A percentile compares a stretch with the other conserved stretches of the same genome.
Conservation (phyloP, 2,113 vertebrate genomes). For the Paracanthobrama guichenoti region DNA sequence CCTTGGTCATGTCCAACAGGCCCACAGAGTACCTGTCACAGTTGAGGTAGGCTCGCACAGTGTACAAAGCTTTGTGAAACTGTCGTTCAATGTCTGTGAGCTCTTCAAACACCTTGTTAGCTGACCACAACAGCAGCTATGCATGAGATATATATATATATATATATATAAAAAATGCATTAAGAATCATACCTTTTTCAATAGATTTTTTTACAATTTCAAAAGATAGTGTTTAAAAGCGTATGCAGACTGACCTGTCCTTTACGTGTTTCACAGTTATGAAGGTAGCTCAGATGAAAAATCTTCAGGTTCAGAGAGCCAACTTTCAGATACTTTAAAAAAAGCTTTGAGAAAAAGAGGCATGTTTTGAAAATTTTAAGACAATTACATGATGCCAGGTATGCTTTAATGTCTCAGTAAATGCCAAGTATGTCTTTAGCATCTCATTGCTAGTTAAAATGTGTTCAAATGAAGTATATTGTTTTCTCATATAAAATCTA, state of each 20-base stretch:
- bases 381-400: not conserved
- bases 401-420: not conserved
- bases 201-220: not conserved
- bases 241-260: conserved; percentile 72
- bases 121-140: conserved; percentile 94
- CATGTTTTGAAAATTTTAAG: not conserved
- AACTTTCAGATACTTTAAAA: conserved; percentile 80
- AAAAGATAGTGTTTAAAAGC: not conserved
- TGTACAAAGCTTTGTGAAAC: conserved; percentile 99
- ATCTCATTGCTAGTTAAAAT: not conserved
- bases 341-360: conserved; percentile 69
- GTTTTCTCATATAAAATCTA: not conserved
- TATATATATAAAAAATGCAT: conserved; percentile 1
- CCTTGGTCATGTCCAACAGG: conserved; percentile 95
- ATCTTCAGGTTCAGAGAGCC: conserved; percentile 80
- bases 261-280: conserved; percentile 82
- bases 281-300: conserved; percentile 79
- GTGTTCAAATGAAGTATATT: not conserved
- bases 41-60: conserved; percentile 94
- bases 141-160: conserved; percentile 31
- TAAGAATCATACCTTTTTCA: not conserved
- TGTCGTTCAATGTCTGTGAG: conserved; percentile 97
- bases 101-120: conserved; percentile 97
- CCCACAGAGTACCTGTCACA: conserved; percentile 97
- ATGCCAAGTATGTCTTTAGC: not conserved